Evolutionary conservation across 2,113 vertebrate genomes (phyloP).

Genomic region (Jacana jacana): DNA sequence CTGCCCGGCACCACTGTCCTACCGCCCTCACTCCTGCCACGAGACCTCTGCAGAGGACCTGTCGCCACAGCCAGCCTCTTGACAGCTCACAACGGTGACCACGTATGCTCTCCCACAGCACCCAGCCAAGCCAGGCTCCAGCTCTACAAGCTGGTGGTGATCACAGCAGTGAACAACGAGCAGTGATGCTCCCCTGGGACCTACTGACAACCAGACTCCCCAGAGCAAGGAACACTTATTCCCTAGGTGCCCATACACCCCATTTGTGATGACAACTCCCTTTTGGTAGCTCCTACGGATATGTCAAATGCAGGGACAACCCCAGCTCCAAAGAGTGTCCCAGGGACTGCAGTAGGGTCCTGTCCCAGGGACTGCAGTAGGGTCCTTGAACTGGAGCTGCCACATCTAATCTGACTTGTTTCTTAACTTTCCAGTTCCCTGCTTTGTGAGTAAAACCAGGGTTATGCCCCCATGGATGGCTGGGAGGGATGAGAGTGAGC

Average conservation of each 20-base stretch:
- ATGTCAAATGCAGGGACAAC: not conserved
- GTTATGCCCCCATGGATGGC: not conserved
- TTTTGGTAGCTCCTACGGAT: not conserved
- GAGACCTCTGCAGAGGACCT: not conserved
- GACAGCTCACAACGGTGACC: no score
- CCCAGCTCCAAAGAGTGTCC: not conserved
- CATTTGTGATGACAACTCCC: accelerated
- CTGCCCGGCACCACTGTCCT: not conserved
- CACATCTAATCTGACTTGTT: not conserved
- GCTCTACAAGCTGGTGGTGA: not conserved
- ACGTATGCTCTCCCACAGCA: accelerated
- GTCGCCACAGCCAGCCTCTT: not conserved
- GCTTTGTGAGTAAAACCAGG: not conserved
- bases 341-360: no score
- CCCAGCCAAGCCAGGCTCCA: not conserved
- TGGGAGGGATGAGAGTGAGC: not conserved
- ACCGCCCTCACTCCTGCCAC: not conserved
- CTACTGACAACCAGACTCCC: not conserved
- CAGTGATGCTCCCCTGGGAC: not conserved
- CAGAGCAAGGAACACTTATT: not conserved
- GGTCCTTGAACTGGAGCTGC: not conserved
- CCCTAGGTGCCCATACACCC: not conserved
- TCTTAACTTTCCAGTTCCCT: not conserved
- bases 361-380: not conserved
- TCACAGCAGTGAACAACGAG: not conserved